Conservation (phyloP, 2,888 invertebrate genomes). For the Galerucella pusilla region DNA sequence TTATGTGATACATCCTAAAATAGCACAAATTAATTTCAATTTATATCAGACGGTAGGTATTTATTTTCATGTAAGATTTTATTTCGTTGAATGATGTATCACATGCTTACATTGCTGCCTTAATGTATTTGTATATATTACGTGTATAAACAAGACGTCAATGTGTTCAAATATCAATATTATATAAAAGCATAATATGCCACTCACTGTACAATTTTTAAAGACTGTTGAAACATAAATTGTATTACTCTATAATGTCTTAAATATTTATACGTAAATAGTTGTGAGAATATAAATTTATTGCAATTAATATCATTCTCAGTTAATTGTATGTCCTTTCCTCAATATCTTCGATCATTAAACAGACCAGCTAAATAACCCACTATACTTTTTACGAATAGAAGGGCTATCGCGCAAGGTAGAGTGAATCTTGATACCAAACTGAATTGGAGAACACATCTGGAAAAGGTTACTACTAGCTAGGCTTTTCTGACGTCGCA, state of each 20-base stretch:
- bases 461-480: too few species aligned
- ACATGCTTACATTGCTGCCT: slow-evolving; percentile 44
- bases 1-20: slow-evolving; percentile 8
- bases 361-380: too few species aligned
- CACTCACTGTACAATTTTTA: slow-evolving; percentile 27
- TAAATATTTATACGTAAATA: slow-evolving; percentile 17
- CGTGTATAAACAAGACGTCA: slow-evolving; percentile 24
- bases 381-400: too few species aligned
- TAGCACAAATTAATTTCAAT: neutral
- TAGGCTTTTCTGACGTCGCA: too few species aligned
- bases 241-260: slow-evolving; percentile 15
- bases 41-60: too few species aligned
- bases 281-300: slow-evolving; percentile 22
- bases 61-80: too few species aligned
- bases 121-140: slow-evolving; percentile 44
- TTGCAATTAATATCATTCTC: slow-evolving; percentile 3
- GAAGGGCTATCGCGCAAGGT: too few species aligned
- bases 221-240: slow-evolving; percentile 30
- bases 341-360: neutral
- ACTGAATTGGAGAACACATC: too few species aligned
- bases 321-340: neutral
- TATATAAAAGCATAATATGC: slow-evolving; percentile 13
- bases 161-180: slow-evolving; percentile 22
- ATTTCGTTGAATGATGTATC: slow-evolving; percentile 16
- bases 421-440: too few species aligned